phyloP scores from a whole-genome alignment of 2,888 invertebrate species.

The Agrochola macilenta region DNA sequence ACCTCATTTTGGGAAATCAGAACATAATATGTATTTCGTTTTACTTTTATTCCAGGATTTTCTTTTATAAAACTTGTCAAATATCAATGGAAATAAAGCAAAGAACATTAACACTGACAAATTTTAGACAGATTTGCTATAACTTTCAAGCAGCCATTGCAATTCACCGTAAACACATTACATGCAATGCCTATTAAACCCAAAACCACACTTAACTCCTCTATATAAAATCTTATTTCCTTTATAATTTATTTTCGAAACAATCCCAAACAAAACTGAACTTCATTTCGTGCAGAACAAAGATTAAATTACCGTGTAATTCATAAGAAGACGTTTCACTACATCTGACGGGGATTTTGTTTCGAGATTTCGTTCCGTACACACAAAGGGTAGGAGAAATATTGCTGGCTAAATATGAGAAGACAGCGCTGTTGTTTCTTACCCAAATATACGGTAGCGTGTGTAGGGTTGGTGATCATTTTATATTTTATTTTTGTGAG shows the following conservation, averaged over 20 bases:
- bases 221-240: constrained; percentile 3
- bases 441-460: constrained; percentile 71
- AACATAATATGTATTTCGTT: too few relatives aligned
- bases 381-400: constrained; percentile 77
- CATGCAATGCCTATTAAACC: constrained; percentile 16
- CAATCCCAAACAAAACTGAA: constrained; percentile 25
- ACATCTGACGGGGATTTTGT: constrained; percentile 72
- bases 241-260: too few relatives aligned
- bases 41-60: neutral
- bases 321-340: constrained; percentile 63
- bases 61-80: neutral
- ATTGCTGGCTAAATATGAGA: constrained; percentile 77
- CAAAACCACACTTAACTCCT: constrained; percentile 7
- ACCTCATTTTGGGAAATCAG: neutral
- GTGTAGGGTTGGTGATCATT: constrained; percentile 60
- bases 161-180: constrained; percentile 59
- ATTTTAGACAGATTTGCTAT: constrained; percentile 60
- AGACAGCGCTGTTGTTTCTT: constrained; percentile 76
- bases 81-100: constrained; percentile 39
- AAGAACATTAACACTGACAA: constrained; percentile 54
- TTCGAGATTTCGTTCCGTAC: constrained; percentile 72
- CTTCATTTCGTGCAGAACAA: constrained; percentile 31
- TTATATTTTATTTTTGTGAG: constrained; percentile 3
- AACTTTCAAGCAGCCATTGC: constrained; percentile 64
- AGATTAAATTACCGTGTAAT: constrained; percentile 59